Evolutionary conservation across 2,797 vertebrate genomes (phyloP).

Genomic region (Lindbergichthys nudifrons): DNA sequence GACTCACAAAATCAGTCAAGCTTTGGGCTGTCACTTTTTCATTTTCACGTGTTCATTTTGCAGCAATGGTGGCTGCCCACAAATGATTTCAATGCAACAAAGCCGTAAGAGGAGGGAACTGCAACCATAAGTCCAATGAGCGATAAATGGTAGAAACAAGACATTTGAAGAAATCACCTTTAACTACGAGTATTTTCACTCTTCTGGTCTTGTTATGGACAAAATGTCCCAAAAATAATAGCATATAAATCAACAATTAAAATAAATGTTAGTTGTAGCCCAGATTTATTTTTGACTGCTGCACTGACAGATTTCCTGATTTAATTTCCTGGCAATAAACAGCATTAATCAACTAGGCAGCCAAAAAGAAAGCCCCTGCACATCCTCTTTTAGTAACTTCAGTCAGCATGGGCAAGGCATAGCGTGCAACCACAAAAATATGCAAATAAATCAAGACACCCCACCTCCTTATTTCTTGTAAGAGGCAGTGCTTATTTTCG

Average conservation of each 20-base stretch:
- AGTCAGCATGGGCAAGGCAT: not conserved
- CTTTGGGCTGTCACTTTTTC: not conserved
- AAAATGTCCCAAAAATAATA: not conserved
- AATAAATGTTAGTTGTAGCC: not conserved
- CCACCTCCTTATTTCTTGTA: constrained; percentile 14
- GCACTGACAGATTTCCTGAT: not conserved
- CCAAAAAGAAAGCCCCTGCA: not conserved
- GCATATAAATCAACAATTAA: not conserved
- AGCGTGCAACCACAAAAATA: constrained; percentile 27
- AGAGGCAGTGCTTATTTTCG: not conserved
- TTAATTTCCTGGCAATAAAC: not conserved
- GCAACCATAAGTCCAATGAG: not conserved
- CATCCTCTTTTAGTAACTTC: not conserved
- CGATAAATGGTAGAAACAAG: not conserved
- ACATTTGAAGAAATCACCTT: not conserved
- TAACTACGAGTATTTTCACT: not conserved
- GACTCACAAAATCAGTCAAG: not conserved
- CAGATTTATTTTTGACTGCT: not conserved
- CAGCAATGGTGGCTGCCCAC: not conserved
- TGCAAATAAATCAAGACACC: constrained; percentile 22
- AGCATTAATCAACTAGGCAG: not conserved
- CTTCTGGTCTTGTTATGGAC: not conserved
- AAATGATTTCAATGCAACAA: not conserved
- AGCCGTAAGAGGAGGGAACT: not conserved
- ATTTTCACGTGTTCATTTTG: not conserved